phyloP scores from a whole-genome alignment of 2,113 vertebrate species.

The Indicator maculatus region DNA sequence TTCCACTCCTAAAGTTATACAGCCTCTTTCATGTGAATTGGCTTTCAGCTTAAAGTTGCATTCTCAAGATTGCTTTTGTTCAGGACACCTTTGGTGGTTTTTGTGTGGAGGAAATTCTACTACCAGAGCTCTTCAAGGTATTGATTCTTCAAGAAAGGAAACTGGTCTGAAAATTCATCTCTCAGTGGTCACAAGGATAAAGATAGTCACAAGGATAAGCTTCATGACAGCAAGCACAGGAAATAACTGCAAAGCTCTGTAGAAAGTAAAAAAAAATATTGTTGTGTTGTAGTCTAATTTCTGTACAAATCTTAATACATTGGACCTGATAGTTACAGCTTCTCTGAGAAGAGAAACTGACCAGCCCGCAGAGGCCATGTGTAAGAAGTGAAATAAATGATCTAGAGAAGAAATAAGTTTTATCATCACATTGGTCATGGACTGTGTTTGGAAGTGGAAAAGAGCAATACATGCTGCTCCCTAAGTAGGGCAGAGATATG shows the following conservation, averaged over 20 bases:
- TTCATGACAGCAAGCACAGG: not conserved
- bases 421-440: not conserved
- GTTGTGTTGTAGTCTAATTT: not conserved
- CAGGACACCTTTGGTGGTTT: not conserved
- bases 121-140: not conserved
- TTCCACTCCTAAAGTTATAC: constrained; percentile 42
- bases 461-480: not conserved
- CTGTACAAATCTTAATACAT: not conserved
- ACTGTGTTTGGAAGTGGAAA: not conserved
- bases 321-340: not conserved
- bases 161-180: not conserved
- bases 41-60: constrained; percentile 14
- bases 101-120: not conserved
- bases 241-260: not conserved
- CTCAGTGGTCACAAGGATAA: not conserved
- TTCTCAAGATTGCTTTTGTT: constrained; percentile 30
- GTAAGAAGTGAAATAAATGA: not conserved
- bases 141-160: not conserved
- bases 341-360: not conserved
- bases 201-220: not conserved
- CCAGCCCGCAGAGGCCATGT: not conserved
- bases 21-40: constrained; percentile 3
- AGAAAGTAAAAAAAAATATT: not conserved
- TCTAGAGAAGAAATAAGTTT: not conserved
- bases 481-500: constrained; percentile 23